Evolutionary conservation across 2,113 vertebrate genomes (phyloP).

Genomic region (Actinemys pallida): DNA sequence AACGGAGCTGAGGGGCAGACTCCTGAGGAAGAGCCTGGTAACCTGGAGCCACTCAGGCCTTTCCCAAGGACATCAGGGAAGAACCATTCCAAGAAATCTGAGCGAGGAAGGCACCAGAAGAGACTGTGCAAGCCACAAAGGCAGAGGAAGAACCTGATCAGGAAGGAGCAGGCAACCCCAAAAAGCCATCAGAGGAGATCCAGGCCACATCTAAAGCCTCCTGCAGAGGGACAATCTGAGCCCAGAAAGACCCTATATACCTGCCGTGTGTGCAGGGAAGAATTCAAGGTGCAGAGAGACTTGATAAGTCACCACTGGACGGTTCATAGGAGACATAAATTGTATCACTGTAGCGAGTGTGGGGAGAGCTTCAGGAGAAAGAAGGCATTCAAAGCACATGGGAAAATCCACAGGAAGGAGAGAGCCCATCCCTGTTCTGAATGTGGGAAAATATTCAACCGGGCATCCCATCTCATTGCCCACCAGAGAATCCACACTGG

Average conservation of each 20-base stretch:
- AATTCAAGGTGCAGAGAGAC: not conserved
- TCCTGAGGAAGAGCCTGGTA: not conserved
- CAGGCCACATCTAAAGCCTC: not conserved
- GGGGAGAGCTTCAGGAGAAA: constrained; percentile 70
- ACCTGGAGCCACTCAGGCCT: not conserved
- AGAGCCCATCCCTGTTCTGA: constrained; percentile 71
- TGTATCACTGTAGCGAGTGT: constrained; percentile 70
- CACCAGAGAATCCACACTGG: constrained; percentile 75
- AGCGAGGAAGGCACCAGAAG: not conserved
- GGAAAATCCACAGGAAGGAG: constrained; percentile 67
- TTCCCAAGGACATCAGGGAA: not conserved
- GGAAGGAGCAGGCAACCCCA: not conserved
- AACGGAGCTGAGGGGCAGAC: not conserved
- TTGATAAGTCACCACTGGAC: not conserved
- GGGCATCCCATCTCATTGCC: constrained; percentile 71
- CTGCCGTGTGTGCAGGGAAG: not conserved
- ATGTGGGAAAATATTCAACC: constrained; percentile 74
- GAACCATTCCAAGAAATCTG: not conserved
- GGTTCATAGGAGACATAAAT: constrained; percentile 68
- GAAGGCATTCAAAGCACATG: constrained; percentile 67
- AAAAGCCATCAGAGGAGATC: not conserved
- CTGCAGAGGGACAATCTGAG: not conserved
- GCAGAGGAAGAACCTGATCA: not conserved
- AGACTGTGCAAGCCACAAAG: not conserved
- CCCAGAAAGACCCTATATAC: not conserved